A percentile compares a stretch with the other conserved stretches of the same genome.
These are phyloP conservation scores for Microhierax caerulescens DNA, from an alignment of 2,797 vertebrate species.

Conservation along the genomic window DNA sequence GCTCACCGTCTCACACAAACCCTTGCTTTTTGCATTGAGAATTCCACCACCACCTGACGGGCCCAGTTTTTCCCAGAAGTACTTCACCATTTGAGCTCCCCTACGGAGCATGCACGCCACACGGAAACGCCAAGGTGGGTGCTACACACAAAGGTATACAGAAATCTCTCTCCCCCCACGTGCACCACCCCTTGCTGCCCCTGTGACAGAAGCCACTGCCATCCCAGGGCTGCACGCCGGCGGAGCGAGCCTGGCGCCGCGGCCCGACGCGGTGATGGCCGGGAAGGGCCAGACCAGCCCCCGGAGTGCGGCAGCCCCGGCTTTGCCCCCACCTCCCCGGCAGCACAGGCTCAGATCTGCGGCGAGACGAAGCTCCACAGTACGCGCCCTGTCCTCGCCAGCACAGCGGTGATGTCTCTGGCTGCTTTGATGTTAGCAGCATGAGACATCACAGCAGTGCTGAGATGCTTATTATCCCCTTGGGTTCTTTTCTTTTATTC, in stretches of 20 bases:
- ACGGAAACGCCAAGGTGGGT: not conserved
- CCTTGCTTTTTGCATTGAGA: not conserved
- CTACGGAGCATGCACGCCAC: rapidly evolving
- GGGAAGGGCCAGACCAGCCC: not conserved
- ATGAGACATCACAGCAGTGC: slow-evolving; percentile 11
- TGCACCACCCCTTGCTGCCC: rapidly evolving
- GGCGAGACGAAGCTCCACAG: rapidly evolving
- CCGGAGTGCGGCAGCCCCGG: rapidly evolving
- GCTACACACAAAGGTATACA: rapidly evolving
- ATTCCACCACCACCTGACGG: not conserved
- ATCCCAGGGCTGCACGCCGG: rapidly evolving
- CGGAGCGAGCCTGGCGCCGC: rapidly evolving
- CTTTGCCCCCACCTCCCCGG: not conserved
- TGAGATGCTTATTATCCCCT: slow-evolving; percentile 43
- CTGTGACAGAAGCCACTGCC: rapidly evolving
- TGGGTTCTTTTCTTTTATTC: slow-evolving; percentile 31
- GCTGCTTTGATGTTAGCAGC: slow-evolving; percentile 17
- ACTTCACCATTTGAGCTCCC: not conserved
- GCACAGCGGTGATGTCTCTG: not conserved
- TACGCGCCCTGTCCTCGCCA: not conserved
- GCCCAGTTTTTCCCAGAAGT: not conserved
- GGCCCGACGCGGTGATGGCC: rapidly evolving
- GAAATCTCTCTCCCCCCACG: no score
- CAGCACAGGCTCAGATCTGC: rapidly evolving
- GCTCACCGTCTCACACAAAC: rapidly evolving